These are phyloP conservation scores for Harmothoe impar DNA, from an alignment of 2,888 invertebrate species.

Conservation along the genomic window DNA sequence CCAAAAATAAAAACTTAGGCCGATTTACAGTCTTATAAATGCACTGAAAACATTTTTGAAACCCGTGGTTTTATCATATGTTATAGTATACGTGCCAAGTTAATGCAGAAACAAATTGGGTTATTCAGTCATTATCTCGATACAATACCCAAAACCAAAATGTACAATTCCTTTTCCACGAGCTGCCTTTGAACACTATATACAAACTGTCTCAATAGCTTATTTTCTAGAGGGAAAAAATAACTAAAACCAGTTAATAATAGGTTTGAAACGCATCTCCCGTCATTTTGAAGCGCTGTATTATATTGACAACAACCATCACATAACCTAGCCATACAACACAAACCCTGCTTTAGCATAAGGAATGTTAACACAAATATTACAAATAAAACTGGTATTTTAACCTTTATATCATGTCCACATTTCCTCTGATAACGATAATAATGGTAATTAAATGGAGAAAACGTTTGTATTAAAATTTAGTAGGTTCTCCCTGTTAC, in stretches of 20 bases:
- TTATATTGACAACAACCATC: neutral
- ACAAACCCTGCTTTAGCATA: neutral
- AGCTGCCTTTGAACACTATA: constrained; percentile 46
- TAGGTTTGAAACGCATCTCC: neutral
- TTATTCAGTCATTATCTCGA: neutral
- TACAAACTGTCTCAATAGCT: constrained; percentile 15
- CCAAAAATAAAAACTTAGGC: too few species aligned
- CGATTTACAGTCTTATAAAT: too few species aligned
- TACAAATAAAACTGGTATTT: neutral
- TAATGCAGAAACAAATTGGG: neutral
- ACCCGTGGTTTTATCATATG: too few species aligned
- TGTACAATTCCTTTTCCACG: neutral
- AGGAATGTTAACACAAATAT: constrained; percentile 23
- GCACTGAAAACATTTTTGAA: too few species aligned
- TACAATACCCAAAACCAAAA: neutral
- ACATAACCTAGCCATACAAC: neutral
- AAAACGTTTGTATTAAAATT: too few species aligned
- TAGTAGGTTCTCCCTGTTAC: neutral
- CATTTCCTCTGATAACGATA: too few species aligned
- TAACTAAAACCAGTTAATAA: neutral
- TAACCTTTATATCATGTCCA: neutral
- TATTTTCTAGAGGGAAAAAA: constrained; percentile 1
- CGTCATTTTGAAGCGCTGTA: neutral
- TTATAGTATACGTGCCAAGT: too few species aligned
- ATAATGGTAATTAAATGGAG: too few species aligned